phyloP scores from a whole-genome alignment of 2,888 invertebrate species.

The Melitaea athalia region DNA sequence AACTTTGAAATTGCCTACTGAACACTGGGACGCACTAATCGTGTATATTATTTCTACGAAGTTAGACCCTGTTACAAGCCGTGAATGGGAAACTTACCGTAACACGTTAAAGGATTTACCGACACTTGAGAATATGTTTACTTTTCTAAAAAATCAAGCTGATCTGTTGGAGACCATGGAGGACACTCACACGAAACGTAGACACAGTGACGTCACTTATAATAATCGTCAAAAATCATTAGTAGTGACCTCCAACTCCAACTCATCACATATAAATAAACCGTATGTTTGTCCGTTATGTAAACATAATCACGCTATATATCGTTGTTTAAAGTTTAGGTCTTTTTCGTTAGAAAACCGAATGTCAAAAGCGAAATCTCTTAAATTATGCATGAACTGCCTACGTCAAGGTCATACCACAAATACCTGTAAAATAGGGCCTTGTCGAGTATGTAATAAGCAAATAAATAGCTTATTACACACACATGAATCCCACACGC shows the following conservation, averaged over 20 bases:
- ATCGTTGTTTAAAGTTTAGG: not conserved
- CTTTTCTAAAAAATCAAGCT: too few relatives aligned
- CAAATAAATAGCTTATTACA: not conserved
- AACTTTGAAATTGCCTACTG: not conserved
- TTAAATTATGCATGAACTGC: not conserved
- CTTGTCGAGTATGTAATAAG: not conserved
- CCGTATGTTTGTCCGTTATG: not conserved
- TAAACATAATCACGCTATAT: not conserved
- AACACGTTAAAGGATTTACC: too few relatives aligned
- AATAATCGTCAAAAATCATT: not conserved
- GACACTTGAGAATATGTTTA: too few relatives aligned
- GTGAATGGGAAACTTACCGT: too few relatives aligned
- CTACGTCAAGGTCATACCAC: not conserved
- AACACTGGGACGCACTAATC: not conserved
- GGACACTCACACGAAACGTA: too few relatives aligned
- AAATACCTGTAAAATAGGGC: not conserved
- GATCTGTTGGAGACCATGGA: too few relatives aligned
- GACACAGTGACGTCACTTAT: not conserved
- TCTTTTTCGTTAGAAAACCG: not conserved
- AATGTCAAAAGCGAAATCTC: not conserved
- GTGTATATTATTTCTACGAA: too few relatives aligned
- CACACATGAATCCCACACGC: not conserved
- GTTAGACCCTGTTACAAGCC: too few relatives aligned
- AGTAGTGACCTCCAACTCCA: not conserved
- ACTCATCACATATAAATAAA: not conserved